Conservation (phyloP, 2,888 invertebrate genomes). For the Acleris cristana region DNA sequence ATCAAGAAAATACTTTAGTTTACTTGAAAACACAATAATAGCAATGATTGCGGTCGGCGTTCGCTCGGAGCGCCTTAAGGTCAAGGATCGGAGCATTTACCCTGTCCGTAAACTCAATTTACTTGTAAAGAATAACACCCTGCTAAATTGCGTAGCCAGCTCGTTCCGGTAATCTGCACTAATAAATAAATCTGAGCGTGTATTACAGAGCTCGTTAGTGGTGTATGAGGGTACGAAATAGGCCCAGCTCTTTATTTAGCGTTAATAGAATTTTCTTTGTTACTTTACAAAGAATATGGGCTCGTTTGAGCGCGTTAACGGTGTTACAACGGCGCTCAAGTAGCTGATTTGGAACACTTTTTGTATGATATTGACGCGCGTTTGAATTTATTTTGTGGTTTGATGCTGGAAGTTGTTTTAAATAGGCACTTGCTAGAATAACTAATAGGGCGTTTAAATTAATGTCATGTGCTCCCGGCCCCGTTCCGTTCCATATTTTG, state of each 20-base stretch:
- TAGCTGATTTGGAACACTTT: constrained; percentile 1
- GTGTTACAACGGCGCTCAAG: background rate
- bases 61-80: too few species aligned
- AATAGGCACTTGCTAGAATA: too few species aligned
- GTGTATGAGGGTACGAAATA: constrained; percentile 16
- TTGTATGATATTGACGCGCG: background rate
- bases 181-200: constrained; percentile 32
- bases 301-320: background rate
- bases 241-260: constrained; percentile 27
- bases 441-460: too few species aligned
- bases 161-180: constrained; percentile 27
- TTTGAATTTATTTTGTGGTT: too few species aligned
- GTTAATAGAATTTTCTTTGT: constrained; percentile 23
- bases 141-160: constrained; percentile 20
- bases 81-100: too few species aligned
- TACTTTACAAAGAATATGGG: background rate
- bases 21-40: too few species aligned
- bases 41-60: too few species aligned
- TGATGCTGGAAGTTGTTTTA: too few species aligned
- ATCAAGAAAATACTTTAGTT: too few species aligned
- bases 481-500: too few species aligned
- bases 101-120: too few species aligned
- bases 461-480: too few species aligned
- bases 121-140: background rate
- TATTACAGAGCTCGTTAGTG: constrained; percentile 26